Percentiles rank a stretch among this genome's conserved stretches.
phyloP scores from a whole-genome alignment of 2,797 vertebrate species.

The Trachurus trachurus region DNA sequence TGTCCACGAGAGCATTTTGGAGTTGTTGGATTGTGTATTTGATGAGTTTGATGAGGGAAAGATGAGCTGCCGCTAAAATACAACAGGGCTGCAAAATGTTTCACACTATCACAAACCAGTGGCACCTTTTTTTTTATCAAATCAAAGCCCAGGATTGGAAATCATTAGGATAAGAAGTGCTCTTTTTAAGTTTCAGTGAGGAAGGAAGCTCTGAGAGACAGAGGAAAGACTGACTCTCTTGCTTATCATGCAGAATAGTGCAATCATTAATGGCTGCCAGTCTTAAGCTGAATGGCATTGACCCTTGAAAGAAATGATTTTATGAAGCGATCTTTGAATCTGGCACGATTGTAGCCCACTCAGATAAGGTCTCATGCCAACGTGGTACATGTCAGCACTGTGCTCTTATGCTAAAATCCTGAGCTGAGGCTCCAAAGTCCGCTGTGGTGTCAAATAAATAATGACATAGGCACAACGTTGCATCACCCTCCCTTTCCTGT shows the following conservation, averaged over 20 bases:
- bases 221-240: constrained; percentile 8
- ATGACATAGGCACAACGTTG: not conserved
- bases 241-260: constrained; percentile 21
- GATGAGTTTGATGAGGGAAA: not conserved
- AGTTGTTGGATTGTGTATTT: too few relatives aligned
- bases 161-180: constrained; percentile 28
- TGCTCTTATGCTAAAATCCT: constrained; percentile 11
- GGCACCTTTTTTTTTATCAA: constrained; percentile 6
- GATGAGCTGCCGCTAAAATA: constrained; percentile 25
- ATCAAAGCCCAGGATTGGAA: constrained; percentile 15
- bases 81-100: constrained; percentile 15
- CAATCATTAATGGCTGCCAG: constrained; percentile 16
- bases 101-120: not conserved
- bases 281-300: constrained; percentile 35
- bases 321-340: constrained; percentile 64
- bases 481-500: constrained; percentile 33
- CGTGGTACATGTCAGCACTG: constrained; percentile 22
- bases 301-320: constrained; percentile 57
- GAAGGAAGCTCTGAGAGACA: constrained; percentile 5
- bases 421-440: constrained; percentile 54
- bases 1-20: too few relatives aligned
- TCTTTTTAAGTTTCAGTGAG: constrained; percentile 20
- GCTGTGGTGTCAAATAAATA: constrained; percentile 42
- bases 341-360: constrained; percentile 25
- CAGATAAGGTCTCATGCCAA: constrained; percentile 34